A percentile compares a stretch with the other conserved stretches of the same genome.
Conservation (phyloP, 2,113 vertebrate species). For the Potamarius usumacintae region DNA sequence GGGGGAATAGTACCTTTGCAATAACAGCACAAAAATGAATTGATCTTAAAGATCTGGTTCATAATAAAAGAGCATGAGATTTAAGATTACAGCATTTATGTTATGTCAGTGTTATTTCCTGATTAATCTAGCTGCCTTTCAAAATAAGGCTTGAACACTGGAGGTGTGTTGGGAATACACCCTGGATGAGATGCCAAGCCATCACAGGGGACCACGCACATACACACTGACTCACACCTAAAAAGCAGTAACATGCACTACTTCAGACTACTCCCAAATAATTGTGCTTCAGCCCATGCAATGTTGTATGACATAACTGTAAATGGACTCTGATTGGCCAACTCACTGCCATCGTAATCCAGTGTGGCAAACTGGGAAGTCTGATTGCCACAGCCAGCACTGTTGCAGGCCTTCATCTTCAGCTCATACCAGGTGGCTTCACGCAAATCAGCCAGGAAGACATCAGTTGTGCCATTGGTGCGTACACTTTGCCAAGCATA, state of each 20-base stretch:
- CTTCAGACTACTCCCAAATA: background rate
- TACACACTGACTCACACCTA: background rate
- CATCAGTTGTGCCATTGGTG: slow-evolving; percentile 86
- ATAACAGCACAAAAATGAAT: background rate
- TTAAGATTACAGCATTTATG: background rate
- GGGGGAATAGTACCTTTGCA: slow-evolving; percentile 90
- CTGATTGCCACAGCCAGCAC: slow-evolving; percentile 95
- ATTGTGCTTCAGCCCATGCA: too few relatives aligned
- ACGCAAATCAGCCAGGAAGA: slow-evolving; percentile 91
- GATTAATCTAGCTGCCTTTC: background rate
- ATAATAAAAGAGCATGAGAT: background rate
- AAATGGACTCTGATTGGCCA: background rate
- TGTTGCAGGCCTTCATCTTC: slow-evolving; percentile 98
- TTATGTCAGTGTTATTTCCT: background rate
- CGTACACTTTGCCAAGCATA: slow-evolving; percentile 92
- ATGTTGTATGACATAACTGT: background rate
- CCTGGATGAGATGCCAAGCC: background rate
- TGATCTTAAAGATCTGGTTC: background rate
- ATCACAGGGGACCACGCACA: background rate
- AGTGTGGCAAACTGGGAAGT: slow-evolving; percentile 91
- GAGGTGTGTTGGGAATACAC: background rate
- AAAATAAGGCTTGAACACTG: background rate
- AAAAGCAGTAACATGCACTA: background rate
- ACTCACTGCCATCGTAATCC: slow-evolving; percentile 97
- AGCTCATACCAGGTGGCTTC: slow-evolving; percentile 99